phyloP scores from a whole-genome alignment of 2,113 vertebrate species.

The Pseudonaja textilis region DNA sequence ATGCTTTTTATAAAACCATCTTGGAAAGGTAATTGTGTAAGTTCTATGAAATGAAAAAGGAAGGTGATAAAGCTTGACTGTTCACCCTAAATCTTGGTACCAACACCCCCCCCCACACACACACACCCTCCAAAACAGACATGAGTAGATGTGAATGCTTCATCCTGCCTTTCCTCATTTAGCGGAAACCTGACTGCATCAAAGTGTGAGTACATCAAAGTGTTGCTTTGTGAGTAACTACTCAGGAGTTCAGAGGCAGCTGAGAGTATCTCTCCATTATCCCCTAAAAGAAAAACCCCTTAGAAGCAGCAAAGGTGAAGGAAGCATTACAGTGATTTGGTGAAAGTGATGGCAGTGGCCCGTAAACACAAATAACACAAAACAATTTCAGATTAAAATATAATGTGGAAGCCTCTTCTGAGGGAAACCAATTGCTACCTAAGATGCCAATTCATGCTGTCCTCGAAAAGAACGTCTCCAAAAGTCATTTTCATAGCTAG shows the following conservation, averaged over 20 bases:
- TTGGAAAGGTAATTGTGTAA: neutral
- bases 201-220: too few species aligned
- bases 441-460: neutral
- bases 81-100: neutral
- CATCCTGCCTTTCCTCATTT: neutral
- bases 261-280: neutral
- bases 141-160: neutral
- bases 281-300: neutral
- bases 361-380: neutral
- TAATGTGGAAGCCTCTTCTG: neutral
- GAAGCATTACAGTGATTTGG: neutral
- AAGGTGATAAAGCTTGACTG: neutral
- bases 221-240: too few species aligned
- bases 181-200: too few species aligned
- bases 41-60: neutral
- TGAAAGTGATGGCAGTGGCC: neutral
- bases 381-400: neutral
- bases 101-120: too few species aligned
- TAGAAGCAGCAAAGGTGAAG: neutral
- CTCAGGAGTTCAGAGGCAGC: too few species aligned
- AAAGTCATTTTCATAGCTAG: neutral
- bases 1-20: neutral
- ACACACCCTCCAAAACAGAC: neutral
- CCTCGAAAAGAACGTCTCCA: too few species aligned
- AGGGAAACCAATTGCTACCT: neutral